Conservation (phyloP, 2,113 vertebrate genomes). For the Tursiops truncatus region DNA sequence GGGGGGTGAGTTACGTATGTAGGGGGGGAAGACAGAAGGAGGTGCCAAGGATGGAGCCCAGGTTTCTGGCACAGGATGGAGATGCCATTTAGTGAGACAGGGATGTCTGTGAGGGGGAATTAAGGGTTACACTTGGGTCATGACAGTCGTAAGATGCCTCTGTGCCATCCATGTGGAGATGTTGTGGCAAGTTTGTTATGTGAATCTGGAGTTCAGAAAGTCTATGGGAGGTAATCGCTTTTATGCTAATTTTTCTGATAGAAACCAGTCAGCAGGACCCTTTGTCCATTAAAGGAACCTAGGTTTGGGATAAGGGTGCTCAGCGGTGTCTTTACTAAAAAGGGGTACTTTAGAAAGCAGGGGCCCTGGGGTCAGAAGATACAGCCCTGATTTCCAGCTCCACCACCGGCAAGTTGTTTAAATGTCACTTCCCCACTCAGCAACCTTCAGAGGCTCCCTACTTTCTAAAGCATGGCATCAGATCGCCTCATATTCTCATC, state of each 20-base stretch:
- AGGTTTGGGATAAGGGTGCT: background rate
- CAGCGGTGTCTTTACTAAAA: background rate
- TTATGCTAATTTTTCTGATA: background rate
- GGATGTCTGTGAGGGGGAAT: background rate
- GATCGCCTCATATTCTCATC: background rate
- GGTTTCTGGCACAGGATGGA: background rate
- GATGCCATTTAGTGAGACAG: background rate
- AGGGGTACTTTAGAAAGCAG: background rate
- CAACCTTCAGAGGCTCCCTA: background rate
- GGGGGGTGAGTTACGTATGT: background rate
- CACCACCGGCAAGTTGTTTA: background rate
- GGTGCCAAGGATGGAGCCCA: background rate
- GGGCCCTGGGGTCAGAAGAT: background rate
- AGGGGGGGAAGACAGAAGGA: background rate
- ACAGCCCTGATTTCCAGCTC: background rate
- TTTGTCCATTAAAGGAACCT: background rate
- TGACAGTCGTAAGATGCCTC: background rate
- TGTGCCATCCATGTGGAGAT: rapidly evolving
- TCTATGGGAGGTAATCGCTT: background rate
- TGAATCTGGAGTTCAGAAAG: background rate
- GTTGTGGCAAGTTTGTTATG: background rate
- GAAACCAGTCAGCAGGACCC: background rate
- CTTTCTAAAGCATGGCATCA: background rate
- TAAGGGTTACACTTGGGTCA: background rate
- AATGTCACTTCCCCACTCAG: background rate